These are phyloP conservation scores for Myrmecophaga tridactyla DNA, from an alignment of 2,113 vertebrate species.

Conservation along the genomic window DNA sequence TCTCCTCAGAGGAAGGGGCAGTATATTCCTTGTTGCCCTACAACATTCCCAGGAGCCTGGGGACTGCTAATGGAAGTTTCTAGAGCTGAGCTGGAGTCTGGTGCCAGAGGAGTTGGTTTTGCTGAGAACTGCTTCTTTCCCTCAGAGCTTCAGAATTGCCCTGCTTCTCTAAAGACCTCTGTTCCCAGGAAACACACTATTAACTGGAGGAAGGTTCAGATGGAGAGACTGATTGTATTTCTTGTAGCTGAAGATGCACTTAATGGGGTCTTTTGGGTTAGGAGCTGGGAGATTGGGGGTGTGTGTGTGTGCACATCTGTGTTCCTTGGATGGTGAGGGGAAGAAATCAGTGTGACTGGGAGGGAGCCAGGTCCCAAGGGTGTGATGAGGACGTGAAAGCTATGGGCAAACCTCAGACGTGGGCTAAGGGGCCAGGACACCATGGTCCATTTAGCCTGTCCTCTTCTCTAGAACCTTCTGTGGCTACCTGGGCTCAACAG, in stretches of 20 bases:
- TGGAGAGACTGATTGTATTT: background rate
- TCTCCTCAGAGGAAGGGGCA: background rate
- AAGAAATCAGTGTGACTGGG: background rate
- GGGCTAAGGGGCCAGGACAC: background rate
- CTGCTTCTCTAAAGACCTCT: background rate
- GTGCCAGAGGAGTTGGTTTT: background rate
- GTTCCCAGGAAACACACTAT: background rate
- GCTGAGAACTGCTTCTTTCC: background rate
- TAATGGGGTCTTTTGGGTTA: background rate
- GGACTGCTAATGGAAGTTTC: background rate
- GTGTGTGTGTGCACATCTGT: background rate
- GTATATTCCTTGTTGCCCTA: accelerated
- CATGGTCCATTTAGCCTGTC: background rate
- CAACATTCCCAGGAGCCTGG: background rate
- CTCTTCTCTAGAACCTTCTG: background rate
- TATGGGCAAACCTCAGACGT: background rate
- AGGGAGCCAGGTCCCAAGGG: background rate
- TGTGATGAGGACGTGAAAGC: background rate
- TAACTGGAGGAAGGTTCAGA: background rate
- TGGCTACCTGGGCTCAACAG: background rate
- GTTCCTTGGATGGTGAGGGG: background rate
- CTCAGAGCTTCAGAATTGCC: background rate
- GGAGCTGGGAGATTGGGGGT: background rate
- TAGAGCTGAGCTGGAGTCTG: background rate
- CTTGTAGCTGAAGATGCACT: accelerated